Conservation (phyloP, 2,888 invertebrate genomes). For the Acleris emargana region DNA sequence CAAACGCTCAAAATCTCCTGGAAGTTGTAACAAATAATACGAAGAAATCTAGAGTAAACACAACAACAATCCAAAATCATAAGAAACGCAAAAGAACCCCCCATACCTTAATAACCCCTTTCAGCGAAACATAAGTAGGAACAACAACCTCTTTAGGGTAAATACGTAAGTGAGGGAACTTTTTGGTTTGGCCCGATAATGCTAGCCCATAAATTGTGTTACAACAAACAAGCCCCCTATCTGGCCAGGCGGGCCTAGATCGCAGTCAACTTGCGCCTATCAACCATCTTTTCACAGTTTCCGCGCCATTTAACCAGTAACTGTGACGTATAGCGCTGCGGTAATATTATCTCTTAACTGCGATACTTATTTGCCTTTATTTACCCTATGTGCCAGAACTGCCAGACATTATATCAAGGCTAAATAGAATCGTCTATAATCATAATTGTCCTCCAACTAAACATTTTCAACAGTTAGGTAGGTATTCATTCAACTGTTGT, state of each 20-base stretch:
- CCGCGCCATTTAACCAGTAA: conserved; percentile 68
- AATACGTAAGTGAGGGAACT: conserved; percentile 23
- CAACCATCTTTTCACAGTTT: conserved; percentile 69
- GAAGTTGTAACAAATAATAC: too few relatives aligned
- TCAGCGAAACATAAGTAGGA: conserved; percentile 17
- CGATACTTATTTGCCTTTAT: conserved; percentile 21
- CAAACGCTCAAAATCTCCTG: too few relatives aligned
- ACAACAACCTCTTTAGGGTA: conserved; percentile 31
- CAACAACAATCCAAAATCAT: conserved; percentile 1
- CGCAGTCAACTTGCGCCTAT: conserved; percentile 56
- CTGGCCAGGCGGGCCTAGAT: conserved; percentile 45
- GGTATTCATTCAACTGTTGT: background rate
- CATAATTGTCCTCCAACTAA: too few relatives aligned
- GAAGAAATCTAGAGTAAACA: background rate
- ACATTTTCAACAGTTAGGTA: background rate
- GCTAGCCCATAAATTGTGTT: conserved; percentile 64
- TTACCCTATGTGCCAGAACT: background rate
- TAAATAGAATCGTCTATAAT: too few relatives aligned
- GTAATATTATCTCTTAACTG: conserved; percentile 27
- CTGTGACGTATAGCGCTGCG: conserved; percentile 52
- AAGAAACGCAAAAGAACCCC: conserved; percentile 4
- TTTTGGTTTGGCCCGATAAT: conserved; percentile 44
- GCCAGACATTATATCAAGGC: background rate
- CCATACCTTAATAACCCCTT: conserved; percentile 34
- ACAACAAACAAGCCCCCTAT: conserved; percentile 65